Evolutionary conservation across 2,888 invertebrate species (phyloP), one percentile per base, ranked within the genome.

Genomic region (Brachyptera risi): DNA sequence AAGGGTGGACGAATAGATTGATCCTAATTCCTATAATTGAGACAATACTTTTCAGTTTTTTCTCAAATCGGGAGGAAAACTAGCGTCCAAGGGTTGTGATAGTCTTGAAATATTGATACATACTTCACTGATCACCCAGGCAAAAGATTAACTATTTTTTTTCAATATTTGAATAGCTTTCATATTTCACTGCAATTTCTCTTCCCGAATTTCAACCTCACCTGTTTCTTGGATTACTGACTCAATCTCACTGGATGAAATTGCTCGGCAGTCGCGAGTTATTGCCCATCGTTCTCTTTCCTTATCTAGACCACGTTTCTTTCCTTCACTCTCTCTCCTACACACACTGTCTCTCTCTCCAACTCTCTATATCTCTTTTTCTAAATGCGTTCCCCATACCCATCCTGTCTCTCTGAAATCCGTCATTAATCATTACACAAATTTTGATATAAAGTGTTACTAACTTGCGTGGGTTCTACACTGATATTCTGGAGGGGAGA

Each of bases 351-450:
- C 19, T 42, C 19, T 21, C n/a, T n/a, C n/a, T n/a, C n/a, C n/a
- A n/a, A n/a, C n/a, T n/a, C n/a, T 21, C 17, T 42, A 17, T 7
- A 7, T 42, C 42, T 42, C 42, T 42, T 31, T 11, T 31, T n/a
- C 42, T 42, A 19, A 42, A 42, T 21, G 17, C 42, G 42, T 7
- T 21, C 17, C 7, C 7, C 42, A 42, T 17, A 19, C 42, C 42
- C 2, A 3, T 3, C 24, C 9, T 24, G 47, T 47, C 47, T 24
- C 47, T 23, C 13, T 2, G n/a, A 24, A 21, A 21, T 24, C n/a
- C 24, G 47, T 24, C 47, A 47, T 47, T 47, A 47, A 47, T 47
- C 47, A 47, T 47, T n/a, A 19, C 24, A 3, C 47, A 24, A 23
- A 24, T 17, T 44, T 44, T 44, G 19, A 47, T 24, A 44, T 24